Evolutionary conservation across 1,140 invertebrate genomes (phyloP), one percentile per base, ranked within the genome.

Genomic region (Ips nitidus): DNA sequence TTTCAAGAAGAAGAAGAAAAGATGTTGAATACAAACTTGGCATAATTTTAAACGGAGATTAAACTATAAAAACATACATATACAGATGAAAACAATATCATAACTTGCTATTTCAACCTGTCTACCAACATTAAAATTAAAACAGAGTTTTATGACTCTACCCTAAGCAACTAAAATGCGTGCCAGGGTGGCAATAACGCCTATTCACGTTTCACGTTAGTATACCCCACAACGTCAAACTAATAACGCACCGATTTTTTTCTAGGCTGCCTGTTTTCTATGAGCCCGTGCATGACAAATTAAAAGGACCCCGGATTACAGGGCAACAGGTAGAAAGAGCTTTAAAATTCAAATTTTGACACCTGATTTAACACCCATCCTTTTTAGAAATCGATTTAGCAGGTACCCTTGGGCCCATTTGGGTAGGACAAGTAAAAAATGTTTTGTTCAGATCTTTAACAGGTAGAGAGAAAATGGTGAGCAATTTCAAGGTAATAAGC

Each of bases 391-490:
- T 55, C 52, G 52, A 55, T 55, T 37, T 38, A 55, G 37, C 52
- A 55, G 52, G 52, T 55, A 55, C 47, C 52, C 37, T 41, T n/a
- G 42, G 52, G 42, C 5, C 65, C 42, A 67, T 59, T 66, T 66
- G 22, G 22, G 22, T 22, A 22, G 22, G 22, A 22, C 22, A 22
- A 22, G 22, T 22, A 22, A 22, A 22, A 22, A 22, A 22, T 22
- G 22, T 22, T 22, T 22, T 22, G 22, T 8, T 22, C 45, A 22
- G 45, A 50, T 22, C 45, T 8, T 50, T 50, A 22, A 50, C 45
- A 22, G 45, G 45, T 50, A 8, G 22, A 22, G 1, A 50, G 8
- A 45, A 50, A 50, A 50, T 50, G 45, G 45, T 50, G 7, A 3
- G 45, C 45, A 50, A 50, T 22, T 50, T 22, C 3, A 22, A 1